These are phyloP conservation scores for Orgyia antiqua DNA, from an alignment of 2,888 invertebrate species.

Conservation along the genomic window DNA sequence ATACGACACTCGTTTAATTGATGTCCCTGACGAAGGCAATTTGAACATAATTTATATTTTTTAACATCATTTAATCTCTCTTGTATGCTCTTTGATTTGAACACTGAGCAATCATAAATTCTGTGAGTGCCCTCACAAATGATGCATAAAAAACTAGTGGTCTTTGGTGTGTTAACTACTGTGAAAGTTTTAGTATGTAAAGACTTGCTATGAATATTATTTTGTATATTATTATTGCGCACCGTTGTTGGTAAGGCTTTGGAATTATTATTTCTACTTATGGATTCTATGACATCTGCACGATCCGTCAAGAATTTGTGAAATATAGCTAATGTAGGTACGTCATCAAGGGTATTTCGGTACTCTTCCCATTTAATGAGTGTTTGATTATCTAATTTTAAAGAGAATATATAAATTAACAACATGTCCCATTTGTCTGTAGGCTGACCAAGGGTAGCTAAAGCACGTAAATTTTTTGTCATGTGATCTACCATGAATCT, in stretches of 20 bases:
- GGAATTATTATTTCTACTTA: not conserved
- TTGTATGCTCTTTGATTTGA: too few relatives aligned
- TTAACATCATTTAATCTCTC: too few relatives aligned
- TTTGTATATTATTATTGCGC: too few relatives aligned
- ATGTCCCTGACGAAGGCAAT: too few relatives aligned
- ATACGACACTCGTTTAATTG: too few relatives aligned
- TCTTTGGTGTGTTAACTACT: too few relatives aligned
- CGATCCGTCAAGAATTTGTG: slow-evolving; percentile 19
- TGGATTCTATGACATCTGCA: slow-evolving; percentile 17
- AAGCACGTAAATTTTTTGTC: slow-evolving; percentile 20
- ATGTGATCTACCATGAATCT: not conserved
- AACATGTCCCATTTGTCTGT: slow-evolving; percentile 15
- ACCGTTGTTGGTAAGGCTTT: not conserved
- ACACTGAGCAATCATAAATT: too few relatives aligned
- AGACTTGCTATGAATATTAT: too few relatives aligned
- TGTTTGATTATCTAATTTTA: slow-evolving; percentile 13
- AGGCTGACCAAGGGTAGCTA: slow-evolving; percentile 13
- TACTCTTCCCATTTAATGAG: slow-evolving; percentile 21
- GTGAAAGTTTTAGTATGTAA: too few relatives aligned
- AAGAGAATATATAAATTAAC: slow-evolving; percentile 17
- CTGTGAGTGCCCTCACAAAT: too few relatives aligned
- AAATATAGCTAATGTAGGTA: slow-evolving; percentile 12
- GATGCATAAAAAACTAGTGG: too few relatives aligned
- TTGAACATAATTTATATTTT: too few relatives aligned
- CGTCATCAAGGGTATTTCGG: slow-evolving; percentile 12